Conservation (phyloP, 1,140 invertebrate species). For the Anthonomus grandis region DNA sequence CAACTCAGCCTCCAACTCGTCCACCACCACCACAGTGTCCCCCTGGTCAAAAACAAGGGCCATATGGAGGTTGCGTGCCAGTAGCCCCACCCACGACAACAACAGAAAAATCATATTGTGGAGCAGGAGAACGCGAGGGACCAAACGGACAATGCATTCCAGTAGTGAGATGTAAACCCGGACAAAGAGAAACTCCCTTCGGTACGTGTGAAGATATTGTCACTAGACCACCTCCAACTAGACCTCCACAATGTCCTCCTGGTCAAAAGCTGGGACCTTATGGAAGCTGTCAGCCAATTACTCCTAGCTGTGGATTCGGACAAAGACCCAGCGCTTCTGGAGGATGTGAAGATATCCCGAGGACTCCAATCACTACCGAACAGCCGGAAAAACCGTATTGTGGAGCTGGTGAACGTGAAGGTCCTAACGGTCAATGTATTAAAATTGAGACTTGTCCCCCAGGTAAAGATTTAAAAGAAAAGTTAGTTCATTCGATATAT, state of each 20-base stretch:
- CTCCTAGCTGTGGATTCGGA: conserved; percentile 17
- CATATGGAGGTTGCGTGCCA: conserved; percentile 24
- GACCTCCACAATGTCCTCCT: conserved; percentile 1
- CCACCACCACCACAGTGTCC: conserved; percentile 10
- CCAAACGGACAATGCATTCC: conserved; percentile 24
- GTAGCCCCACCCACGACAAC: neutral
- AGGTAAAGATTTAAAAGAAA: too few species aligned
- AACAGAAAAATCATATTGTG: conserved; percentile 9
- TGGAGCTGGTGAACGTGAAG: conserved; percentile 5
- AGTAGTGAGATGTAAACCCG: conserved; percentile 6
- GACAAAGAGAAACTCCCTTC: conserved; percentile 13
- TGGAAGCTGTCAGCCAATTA: conserved; percentile 10
- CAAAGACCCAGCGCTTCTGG: conserved; percentile 19
- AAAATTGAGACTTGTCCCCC: conserved; percentile 4
- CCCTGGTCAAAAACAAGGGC: conserved; percentile 8
- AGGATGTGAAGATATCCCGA: conserved; percentile 12
- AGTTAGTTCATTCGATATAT: neutral
- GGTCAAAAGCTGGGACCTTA: conserved; percentile 10
- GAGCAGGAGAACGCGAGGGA: conserved; percentile 18
- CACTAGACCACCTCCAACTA: neutral
- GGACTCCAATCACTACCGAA: conserved; percentile 13
- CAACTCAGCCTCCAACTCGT: neutral
- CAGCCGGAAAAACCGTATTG: conserved; percentile 4
- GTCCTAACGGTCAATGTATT: conserved; percentile 17
- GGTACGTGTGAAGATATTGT: conserved; percentile 17